These are phyloP conservation scores for Rhingia rostrata DNA, from an alignment of 2,888 invertebrate species.

Conservation along the genomic window DNA sequence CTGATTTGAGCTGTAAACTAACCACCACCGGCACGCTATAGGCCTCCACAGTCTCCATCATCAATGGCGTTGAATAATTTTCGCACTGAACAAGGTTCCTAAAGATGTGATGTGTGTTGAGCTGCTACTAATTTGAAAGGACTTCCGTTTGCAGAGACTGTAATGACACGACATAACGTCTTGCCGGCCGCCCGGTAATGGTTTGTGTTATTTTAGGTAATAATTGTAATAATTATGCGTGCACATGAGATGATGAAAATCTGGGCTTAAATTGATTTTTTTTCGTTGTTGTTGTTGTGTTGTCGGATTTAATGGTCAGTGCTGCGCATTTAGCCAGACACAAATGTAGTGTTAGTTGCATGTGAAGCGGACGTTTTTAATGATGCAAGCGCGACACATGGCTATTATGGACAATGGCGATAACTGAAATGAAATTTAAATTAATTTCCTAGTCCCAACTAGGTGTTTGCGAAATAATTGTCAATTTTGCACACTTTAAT, in stretches of 20 bases:
- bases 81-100: slow-evolving; percentile 16
- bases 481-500: no score
- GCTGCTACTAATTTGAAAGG: slow-evolving; percentile 51
- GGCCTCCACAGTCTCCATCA: neutral
- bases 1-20: slow-evolving; percentile 28
- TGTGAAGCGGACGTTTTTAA: neutral
- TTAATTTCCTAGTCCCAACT: no score
- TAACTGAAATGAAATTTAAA: no score
- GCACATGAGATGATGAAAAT: neutral
- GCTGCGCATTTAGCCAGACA: no score
- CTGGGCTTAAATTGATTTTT: neutral
- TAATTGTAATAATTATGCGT: slow-evolving; percentile 3
- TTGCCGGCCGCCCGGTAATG: neutral
- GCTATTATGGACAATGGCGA: no score
- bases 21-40: slow-evolving; percentile 27
- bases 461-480: no score
- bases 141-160: slow-evolving; percentile 49
- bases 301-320: neutral
- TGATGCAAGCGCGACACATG: no score
- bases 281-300: no score
- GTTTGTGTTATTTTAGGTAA: neutral
- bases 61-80: slow-evolving; percentile 1
- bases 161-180: slow-evolving; percentile 14
- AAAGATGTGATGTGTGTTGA: slow-evolving; percentile 31
- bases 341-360: neutral